Percentiles rank a stretch among this genome's conserved stretches.
Conservation (phyloP, 2,797 vertebrate genomes). For the Cuniculus paca region DNA sequence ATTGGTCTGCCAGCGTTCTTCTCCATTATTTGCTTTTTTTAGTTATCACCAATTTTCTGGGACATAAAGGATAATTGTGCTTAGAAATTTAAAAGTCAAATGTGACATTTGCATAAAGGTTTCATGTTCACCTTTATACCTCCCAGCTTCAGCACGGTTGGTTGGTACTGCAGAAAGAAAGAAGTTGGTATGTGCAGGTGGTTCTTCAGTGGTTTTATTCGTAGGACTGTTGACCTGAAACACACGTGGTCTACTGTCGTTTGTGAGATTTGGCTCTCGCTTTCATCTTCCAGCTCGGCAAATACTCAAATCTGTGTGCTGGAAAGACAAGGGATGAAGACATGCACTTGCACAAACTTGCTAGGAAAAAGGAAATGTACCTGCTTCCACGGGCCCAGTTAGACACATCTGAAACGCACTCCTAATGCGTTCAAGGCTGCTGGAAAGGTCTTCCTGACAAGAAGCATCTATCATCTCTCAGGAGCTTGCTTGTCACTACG, state of each 20-base stretch:
- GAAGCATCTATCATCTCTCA: constrained; percentile 76
- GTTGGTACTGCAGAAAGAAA: constrained; percentile 43
- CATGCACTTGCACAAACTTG: neutral
- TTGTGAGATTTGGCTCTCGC: constrained; percentile 37
- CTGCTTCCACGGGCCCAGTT: constrained; percentile 48
- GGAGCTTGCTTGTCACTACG: constrained; percentile 67
- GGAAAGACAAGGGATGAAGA: neutral
- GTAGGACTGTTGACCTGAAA: constrained; percentile 65
- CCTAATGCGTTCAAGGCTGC: constrained; percentile 81
- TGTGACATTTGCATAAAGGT: constrained; percentile 86
- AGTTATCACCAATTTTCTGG: constrained; percentile 81
- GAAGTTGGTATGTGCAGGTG: constrained; percentile 48
- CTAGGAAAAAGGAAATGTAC: neutral
- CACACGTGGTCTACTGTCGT: too few relatives aligned
- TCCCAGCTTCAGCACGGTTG: constrained; percentile 65
- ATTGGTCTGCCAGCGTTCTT: constrained; percentile 81
- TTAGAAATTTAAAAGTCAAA: constrained; percentile 88
- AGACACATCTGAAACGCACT: constrained; percentile 70
- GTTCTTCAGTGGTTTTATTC: constrained; percentile 62
- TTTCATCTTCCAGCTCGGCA: neutral
- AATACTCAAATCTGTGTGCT: neutral
- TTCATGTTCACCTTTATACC: constrained; percentile 82
- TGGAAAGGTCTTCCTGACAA: constrained; percentile 66
- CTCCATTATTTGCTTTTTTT: constrained; percentile 79
- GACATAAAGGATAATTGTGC: constrained; percentile 83